A percentile compares a stretch with the other conserved stretches of the same genome.
phyloP scores from a whole-genome alignment of 2,113 vertebrate species.

The Mus musculus region GRCm39 chr14:99687001-99687500 shows the following conservation, averaged over 20 bases:
- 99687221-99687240: background rate
- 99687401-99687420: slow-evolving; percentile 29
- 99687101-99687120: slow-evolving; percentile 20
- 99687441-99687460: slow-evolving; percentile 46
- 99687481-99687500: slow-evolving; percentile 73
- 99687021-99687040: background rate
- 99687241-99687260: background rate
- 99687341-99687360: slow-evolving; percentile 29
- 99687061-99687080: slow-evolving; percentile 15
- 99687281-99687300: background rate
- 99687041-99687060: background rate
- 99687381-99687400: background rate
- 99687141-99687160: slow-evolving; percentile 6
- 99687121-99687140: background rate
- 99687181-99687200: background rate
- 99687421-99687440: slow-evolving; percentile 56
- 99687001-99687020: background rate
- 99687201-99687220: background rate
- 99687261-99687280: background rate
- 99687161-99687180: background rate
- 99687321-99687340: slow-evolving; percentile 9
- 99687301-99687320: background rate
- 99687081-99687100: background rate
- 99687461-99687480: slow-evolving; percentile 73
- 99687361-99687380: slow-evolving; percentile 48